Conservation (phyloP, 1,140 invertebrate genomes). For the Hypsibius dujardini region DNA sequence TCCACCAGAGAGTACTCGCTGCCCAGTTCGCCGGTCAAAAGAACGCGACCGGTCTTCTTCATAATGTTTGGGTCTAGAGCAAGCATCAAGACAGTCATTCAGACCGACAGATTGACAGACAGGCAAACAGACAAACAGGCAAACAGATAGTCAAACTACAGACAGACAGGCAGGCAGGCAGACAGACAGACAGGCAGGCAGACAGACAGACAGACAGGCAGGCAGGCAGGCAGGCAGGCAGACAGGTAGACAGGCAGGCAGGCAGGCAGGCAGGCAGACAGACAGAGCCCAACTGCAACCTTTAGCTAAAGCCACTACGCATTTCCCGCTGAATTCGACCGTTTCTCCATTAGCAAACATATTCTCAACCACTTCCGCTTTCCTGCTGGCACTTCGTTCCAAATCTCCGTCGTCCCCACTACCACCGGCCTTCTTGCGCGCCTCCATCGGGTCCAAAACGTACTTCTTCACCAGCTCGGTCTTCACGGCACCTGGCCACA, state of each 20-base stretch:
- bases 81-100: slow-evolving; percentile 19
- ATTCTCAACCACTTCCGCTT: background rate
- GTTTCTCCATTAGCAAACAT: slow-evolving; percentile 27
- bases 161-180: too few relatives aligned
- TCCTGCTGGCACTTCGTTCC: background rate
- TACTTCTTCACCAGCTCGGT: slow-evolving; percentile 29
- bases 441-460: background rate
- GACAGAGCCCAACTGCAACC: too few relatives aligned
- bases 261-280: too few relatives aligned
- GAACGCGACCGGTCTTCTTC: slow-evolving; percentile 30
- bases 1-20: slow-evolving; percentile 30
- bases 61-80: slow-evolving; percentile 29
- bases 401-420: too few relatives aligned
- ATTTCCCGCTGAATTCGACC: slow-evolving; percentile 30
- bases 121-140: too few relatives aligned
- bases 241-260: too few relatives aligned
- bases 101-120: too few relatives aligned
- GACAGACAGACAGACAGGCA: too few relatives aligned
- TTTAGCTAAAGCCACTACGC: slow-evolving; percentile 27
- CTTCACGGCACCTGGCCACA: slow-evolving; percentile 35
- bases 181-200: too few relatives aligned
- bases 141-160: too few relatives aligned
- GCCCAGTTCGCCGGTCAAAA: slow-evolving; percentile 30
- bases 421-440: background rate
- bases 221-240: too few relatives aligned